Conservation (phyloP, 2,113 vertebrate genomes). For the Cygnus buccinator region DNA sequence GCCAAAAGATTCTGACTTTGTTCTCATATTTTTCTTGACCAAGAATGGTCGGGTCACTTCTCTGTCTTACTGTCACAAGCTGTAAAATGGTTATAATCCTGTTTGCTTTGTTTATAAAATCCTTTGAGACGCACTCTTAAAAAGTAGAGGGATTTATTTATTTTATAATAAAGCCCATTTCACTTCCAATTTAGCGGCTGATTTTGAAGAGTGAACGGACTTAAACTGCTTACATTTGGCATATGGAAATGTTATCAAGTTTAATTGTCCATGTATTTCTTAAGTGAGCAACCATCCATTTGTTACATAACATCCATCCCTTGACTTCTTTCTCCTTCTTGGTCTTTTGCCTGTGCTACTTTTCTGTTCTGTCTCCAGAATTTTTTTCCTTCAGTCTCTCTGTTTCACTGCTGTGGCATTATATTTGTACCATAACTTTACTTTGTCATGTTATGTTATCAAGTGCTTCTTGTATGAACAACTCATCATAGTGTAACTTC, state of each 20-base stretch:
- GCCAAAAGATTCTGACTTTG: not conserved
- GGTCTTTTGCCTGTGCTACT: not conserved
- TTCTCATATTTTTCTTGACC: not conserved
- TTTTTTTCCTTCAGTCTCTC: not conserved
- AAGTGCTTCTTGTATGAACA: not conserved
- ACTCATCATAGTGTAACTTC: fast-evolving
- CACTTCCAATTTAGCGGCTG: not conserved
- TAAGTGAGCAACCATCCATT: not conserved
- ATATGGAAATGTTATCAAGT: not conserved
- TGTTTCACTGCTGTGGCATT: not conserved
- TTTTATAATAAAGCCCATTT: not conserved
- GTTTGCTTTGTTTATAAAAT: not conserved
- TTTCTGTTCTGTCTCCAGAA: not conserved
- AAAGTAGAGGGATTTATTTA: not conserved
- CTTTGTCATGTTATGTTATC: not conserved
- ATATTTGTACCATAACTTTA: fast-evolving
- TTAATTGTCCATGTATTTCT: not conserved
- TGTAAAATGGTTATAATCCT: not conserved
- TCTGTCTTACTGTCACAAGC: not conserved
- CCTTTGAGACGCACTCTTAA: not conserved
- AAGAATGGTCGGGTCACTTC: not conserved
- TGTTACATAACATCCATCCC: not conserved
- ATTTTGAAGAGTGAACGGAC: not conserved
- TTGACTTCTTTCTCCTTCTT: not conserved
- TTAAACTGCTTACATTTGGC: not conserved